These are phyloP conservation scores for Macrobrachium rosenbergii DNA, from an alignment of 1,140 invertebrate genomes.

Conservation along the genomic window DNA sequence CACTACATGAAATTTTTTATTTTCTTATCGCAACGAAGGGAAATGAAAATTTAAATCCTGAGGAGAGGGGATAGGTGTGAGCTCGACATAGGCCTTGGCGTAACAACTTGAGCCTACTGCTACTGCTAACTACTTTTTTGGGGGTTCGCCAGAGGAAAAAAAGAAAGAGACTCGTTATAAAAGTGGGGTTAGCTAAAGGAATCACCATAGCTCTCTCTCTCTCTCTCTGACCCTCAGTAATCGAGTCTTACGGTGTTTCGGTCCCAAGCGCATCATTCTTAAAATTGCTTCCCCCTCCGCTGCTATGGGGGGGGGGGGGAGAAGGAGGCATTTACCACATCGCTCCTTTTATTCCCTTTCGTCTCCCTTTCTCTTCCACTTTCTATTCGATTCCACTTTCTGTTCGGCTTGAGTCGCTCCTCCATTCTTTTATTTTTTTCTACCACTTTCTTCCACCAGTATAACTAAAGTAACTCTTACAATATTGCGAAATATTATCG, in stretches of 20 bases:
- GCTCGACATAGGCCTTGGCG: too few species aligned
- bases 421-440: neutral
- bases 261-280: neutral
- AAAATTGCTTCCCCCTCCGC: neutral
- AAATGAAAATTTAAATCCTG: too few species aligned
- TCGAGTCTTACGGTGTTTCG: neutral
- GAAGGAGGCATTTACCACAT: neutral
- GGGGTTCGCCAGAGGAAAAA: neutral
- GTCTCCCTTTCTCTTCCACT: slow-evolving; percentile 1
- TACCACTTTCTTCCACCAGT: neutral
- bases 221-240: neutral
- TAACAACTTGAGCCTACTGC: too few species aligned
- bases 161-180: neutral
- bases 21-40: too few species aligned
- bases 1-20: too few species aligned
- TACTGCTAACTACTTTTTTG: neutral
- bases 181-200: neutral
- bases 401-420: neutral
- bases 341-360: neutral
- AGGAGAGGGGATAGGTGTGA: too few species aligned
- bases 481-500: neutral
- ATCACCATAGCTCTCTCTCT: neutral
- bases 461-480: neutral
- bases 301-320: neutral
- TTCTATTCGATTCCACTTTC: neutral